A percentile compares a stretch with the other conserved stretches of the same genome.
Evolutionary conservation across 2,797 vertebrate genomes (phyloP).

Genomic region (Sebastes nivosus): DNA sequence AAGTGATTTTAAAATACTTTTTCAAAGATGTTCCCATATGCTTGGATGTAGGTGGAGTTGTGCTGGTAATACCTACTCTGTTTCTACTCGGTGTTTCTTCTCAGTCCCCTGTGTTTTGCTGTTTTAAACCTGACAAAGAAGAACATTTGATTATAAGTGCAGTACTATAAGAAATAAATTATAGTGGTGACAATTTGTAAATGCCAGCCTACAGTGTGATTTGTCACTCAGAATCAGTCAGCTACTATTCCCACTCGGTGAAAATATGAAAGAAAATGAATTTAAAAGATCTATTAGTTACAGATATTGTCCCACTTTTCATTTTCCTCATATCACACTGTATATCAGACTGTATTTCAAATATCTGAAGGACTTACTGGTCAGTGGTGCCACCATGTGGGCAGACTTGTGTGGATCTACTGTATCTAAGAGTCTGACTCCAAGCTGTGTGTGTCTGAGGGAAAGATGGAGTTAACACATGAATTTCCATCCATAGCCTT

Average conservation of each 20-base stretch:
- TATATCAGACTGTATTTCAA: neutral
- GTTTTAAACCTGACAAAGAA: neutral
- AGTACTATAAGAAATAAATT: neutral
- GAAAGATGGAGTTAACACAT: neutral
- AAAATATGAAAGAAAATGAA: neutral
- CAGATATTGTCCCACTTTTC: neutral
- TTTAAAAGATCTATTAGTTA: neutral
- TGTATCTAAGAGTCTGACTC: neutral
- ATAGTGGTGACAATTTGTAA: neutral
- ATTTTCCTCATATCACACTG: neutral
- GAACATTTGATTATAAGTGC: neutral
- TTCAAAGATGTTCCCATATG: neutral
- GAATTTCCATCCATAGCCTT: too few species aligned
- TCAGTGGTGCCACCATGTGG: constrained; percentile 13
- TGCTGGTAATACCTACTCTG: too few species aligned
- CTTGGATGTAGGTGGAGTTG: neutral
- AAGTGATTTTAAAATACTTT: neutral
- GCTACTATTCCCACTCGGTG: neutral
- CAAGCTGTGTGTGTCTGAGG: neutral
- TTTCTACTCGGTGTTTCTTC: neutral
- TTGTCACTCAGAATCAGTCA: neutral
- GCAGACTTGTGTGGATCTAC: too few species aligned
- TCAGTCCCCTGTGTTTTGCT: neutral
- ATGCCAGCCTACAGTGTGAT: neutral
- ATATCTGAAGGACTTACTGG: neutral